These are phyloP conservation scores for Lepidotrigona ventralis DNA, from an alignment of 1,140 invertebrate species.

Conservation along the genomic window DNA sequence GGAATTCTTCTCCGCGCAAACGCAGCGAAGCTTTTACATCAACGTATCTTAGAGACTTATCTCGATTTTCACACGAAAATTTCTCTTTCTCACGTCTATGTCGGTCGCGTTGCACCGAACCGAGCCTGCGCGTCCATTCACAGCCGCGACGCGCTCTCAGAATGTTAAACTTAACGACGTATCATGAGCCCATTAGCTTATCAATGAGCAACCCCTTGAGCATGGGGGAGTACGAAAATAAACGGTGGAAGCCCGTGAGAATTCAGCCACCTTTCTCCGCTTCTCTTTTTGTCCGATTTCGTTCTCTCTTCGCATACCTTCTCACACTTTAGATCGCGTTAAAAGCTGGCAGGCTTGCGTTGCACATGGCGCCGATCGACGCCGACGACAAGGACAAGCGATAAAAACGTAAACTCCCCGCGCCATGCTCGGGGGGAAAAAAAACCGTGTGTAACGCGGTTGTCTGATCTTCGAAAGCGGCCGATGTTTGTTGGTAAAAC, in stretches of 20 bases:
- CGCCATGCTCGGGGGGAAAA: constrained; percentile 7
- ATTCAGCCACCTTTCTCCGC: constrained; percentile 63
- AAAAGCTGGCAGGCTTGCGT: constrained; percentile 43
- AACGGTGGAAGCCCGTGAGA: constrained; percentile 61
- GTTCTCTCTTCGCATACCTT: constrained; percentile 43
- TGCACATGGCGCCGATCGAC: constrained; percentile 55
- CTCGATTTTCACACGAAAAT: constrained; percentile 28
- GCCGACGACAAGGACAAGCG: constrained; percentile 43
- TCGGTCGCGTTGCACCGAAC: constrained; percentile 24
- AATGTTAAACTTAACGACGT: constrained; percentile 59
- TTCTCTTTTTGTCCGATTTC: constrained; percentile 41
- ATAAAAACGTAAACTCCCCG: constrained; percentile 50
- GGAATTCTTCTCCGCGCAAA: too few relatives aligned
- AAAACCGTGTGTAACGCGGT: constrained; percentile 10
- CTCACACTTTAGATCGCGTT: constrained; percentile 48
- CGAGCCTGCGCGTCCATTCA: constrained; percentile 36
- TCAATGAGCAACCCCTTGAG: constrained; percentile 69
- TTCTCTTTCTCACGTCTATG: constrained; percentile 49
- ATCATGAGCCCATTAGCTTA: constrained; percentile 73
- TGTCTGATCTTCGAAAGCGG: not conserved
- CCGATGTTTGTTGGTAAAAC: constrained; percentile 45
- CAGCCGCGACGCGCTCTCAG: constrained; percentile 57
- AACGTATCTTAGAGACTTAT: not conserved
- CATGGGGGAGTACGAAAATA: constrained; percentile 71
- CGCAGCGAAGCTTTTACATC: too few relatives aligned